Percentiles rank a stretch among this genome's conserved stretches.
phyloP scores from a whole-genome alignment of 1,140 invertebrate species.

The Dendroctonus valens region DNA sequence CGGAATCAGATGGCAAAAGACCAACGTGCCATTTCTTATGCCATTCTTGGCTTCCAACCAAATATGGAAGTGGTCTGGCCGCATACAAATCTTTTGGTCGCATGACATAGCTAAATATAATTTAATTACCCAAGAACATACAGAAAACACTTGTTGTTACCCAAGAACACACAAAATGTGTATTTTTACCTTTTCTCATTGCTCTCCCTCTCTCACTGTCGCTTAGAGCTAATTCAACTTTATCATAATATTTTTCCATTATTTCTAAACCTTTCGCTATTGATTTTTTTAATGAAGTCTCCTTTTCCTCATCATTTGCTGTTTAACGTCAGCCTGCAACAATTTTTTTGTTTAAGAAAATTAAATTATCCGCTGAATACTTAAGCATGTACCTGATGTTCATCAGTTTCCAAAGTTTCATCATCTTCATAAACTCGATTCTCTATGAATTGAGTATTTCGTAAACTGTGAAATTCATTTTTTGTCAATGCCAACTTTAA shows the following conservation, averaged over 20 bases:
- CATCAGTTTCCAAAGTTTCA: conserved; percentile 49
- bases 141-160: conserved; percentile 1
- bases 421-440: conserved; percentile 85
- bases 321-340: conserved; percentile 13
- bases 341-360: neutral
- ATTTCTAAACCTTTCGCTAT: conserved; percentile 66
- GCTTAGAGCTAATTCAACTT: conserved; percentile 61
- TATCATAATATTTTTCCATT: conserved; percentile 68
- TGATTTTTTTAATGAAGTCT: conserved; percentile 61
- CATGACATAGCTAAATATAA: conserved; percentile 58
- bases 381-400: conserved; percentile 10
- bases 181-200: conserved; percentile 57
- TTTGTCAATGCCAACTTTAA: conserved; percentile 76
- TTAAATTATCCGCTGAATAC: neutral
- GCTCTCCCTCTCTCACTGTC: conserved; percentile 71
- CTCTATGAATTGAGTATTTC: conserved; percentile 87
- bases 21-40: conserved; percentile 73
- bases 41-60: conserved; percentile 77
- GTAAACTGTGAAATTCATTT: conserved; percentile 77
- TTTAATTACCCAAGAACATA: conserved; percentile 1
- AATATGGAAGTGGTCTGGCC: conserved; percentile 69
- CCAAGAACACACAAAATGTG: too few species aligned
- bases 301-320: conserved; percentile 43
- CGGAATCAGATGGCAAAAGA: conserved; percentile 60
- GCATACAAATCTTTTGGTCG: conserved; percentile 73